Conservation (phyloP, 1,140 invertebrate genomes). For the Pinna nobilis region DNA sequence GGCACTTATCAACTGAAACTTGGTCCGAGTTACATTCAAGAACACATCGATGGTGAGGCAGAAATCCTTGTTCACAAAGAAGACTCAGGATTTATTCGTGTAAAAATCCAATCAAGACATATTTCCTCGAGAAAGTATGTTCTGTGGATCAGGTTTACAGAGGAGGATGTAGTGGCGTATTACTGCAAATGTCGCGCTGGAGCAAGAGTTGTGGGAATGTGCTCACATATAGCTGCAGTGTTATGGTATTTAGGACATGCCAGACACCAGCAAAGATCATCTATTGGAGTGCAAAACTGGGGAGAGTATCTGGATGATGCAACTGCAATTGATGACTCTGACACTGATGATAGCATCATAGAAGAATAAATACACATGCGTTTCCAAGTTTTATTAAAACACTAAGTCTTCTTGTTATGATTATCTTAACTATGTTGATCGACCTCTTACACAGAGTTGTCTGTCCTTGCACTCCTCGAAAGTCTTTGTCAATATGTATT, state of each 20-base stretch:
- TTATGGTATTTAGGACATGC: conserved; percentile 19
- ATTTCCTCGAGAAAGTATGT: conserved; percentile 16
- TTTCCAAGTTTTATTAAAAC: too few species aligned
- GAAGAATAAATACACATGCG: too few species aligned
- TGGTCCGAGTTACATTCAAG: conserved; percentile 38
- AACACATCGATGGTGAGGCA: conserved; percentile 32
- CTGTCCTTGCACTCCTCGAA: too few species aligned
- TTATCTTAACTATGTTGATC: too few species aligned
- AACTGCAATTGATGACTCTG: conserved; percentile 11
- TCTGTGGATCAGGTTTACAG: conserved; percentile 17
- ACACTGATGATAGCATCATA: conserved; percentile 7
- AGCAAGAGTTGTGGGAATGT: conserved; percentile 15
- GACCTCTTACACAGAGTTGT: too few species aligned
- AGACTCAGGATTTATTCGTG: background rate
- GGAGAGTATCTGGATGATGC: conserved; percentile 10
- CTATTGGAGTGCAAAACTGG: conserved; percentile 25
- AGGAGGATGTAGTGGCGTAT: background rate
- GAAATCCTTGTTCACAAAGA: conserved; percentile 29
- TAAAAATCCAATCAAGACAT: conserved; percentile 23
- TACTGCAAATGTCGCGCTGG: conserved; percentile 36
- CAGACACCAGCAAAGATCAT: background rate
- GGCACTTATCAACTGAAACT: too few species aligned
- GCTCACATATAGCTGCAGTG: conserved; percentile 28
- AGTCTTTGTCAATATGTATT: too few species aligned
- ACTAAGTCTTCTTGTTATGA: too few species aligned